Conservation (phyloP, 2,113 vertebrate genomes). For the Puma concolor region DNA sequence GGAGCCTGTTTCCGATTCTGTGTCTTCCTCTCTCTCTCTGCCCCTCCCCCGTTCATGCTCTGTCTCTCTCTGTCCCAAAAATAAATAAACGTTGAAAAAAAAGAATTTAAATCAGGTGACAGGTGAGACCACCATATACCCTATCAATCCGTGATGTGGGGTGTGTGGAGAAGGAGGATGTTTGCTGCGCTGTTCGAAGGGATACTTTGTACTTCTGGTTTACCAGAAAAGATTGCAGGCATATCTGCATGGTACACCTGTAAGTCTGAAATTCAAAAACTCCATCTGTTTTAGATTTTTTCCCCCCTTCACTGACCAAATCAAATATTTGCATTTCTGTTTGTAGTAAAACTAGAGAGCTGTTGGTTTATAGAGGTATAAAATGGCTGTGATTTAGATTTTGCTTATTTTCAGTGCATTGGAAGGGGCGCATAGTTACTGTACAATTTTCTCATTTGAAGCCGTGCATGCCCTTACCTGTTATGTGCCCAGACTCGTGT, state of each 20-base stretch:
- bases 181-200: not conserved
- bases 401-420: not conserved
- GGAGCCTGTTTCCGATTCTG: too few relatives aligned
- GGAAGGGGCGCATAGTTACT: not conserved
- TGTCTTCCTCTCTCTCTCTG: too few relatives aligned
- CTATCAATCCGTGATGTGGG: fast-evolving
- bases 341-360: not conserved
- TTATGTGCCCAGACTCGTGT: not conserved
- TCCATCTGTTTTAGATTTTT: not conserved
- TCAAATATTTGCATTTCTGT: not conserved
- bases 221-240: not conserved
- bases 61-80: too few relatives aligned
- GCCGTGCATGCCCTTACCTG: not conserved
- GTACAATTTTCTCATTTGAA: fast-evolving
- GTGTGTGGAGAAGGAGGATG: not conserved
- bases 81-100: too few relatives aligned
- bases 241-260: not conserved
- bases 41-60: too few relatives aligned
- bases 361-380: not conserved
- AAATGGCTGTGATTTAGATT: not conserved
- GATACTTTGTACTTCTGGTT: not conserved
- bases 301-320: not conserved
- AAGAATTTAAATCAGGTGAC: not conserved
- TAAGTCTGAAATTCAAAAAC: not conserved
- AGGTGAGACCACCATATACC: fast-evolving